Base-by-base conservation (phyloP, 2,113 vertebrate species). In the Vulpes lagopus region DNA sequence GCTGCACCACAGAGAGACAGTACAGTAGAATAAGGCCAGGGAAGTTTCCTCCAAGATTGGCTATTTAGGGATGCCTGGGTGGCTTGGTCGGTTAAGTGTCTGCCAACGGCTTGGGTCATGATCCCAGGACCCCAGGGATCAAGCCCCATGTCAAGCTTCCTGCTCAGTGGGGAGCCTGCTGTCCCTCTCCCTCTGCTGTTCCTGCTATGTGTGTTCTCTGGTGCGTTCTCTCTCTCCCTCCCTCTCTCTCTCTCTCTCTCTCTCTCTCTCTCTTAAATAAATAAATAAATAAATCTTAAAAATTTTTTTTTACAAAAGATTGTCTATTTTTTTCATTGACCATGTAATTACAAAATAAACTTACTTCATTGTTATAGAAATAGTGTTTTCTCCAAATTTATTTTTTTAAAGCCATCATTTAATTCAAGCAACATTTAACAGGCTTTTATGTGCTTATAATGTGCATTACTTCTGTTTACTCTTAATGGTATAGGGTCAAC, bases 341-440 rank as follows among this genome's bases (percentile, higher is more conserved):
- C 30, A 59, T 94, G 11, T 53, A 78, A 86, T 94, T 92, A 15
- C 35, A 76, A 49, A 51, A 30, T 53, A 67, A 94, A 94, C 20
- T 59, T 81, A 35, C 35, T 62, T 62, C 6, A 43, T 87, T 43
- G 16, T 19, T 90, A 11, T 20, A 65, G 53, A 79, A 87, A 83
- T 38, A 87, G 0, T 53, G 5, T 49, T 79, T 91, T 73, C 15
- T 69, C 71, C 22, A 80, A 32, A 32, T 84, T 85, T 85, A 11
- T 84, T 90, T 94, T 87, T 71, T 93, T 83, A 80, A 81, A 89
- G 38, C 16, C 25, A 16, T 76, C 53, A 15, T 22, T 60, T 95
- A 76, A 74, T 83, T 74, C 30, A 95, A 35, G n/a, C 8, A 81
- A 32, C 23, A n/a, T n/a, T 92, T 82, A 90, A 49, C 59, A 57